Evolutionary conservation across 2,113 vertebrate genomes (phyloP), one percentile per base, ranked within the genome.

Genomic region (Holacanthus passer): DNA sequence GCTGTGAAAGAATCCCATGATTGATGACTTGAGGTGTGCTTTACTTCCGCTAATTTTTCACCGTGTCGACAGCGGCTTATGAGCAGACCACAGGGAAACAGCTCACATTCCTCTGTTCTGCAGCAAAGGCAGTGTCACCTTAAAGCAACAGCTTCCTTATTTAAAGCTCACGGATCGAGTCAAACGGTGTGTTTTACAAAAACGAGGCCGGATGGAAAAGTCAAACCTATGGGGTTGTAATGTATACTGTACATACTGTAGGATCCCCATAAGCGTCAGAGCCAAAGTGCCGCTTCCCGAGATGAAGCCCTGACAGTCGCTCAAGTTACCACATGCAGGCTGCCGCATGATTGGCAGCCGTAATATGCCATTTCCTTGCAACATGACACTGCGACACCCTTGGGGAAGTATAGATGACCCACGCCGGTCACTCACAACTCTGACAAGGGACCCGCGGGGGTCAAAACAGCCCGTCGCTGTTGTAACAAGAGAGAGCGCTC

Each of bases 281-380:
- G 70, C 73, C 59, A 71, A 63, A 66, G 53, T 52, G 29, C 73
- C 1, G 52, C 59, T 74, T 73, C 68, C 68, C 31, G 20, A 74
- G 74, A 87, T 10, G 24, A 66, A 48, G 60, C 47, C 82, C 80
- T 45, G 64, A 69, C 79, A 52, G 73, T 63, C 43, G 22, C 87
- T 92, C 85, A 22, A 45, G 87, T 91, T 91, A 88, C 88, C 10
- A 1, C 32, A n/a, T n/a, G n/a, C n/a, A n/a, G 58, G 22, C 75
- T 14, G 73, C 65, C 14, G 0, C 29, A 22, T 89, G 92, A 93
- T 80, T 92, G 91, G 77, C 90, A 89, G 85, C 69, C 37, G 83
- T 92, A 89, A 90, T 91, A 87, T 72, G 86, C 78, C 69, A 79
- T 88, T 87, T 93, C 90, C 91, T 88, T 62, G 91, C 87, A 90